A percentile compares a stretch with the other conserved stretches of the same genome.
These are phyloP conservation scores for Centropristis striata DNA, from an alignment of 2,113 vertebrate species.

Conservation along the genomic window DNA sequence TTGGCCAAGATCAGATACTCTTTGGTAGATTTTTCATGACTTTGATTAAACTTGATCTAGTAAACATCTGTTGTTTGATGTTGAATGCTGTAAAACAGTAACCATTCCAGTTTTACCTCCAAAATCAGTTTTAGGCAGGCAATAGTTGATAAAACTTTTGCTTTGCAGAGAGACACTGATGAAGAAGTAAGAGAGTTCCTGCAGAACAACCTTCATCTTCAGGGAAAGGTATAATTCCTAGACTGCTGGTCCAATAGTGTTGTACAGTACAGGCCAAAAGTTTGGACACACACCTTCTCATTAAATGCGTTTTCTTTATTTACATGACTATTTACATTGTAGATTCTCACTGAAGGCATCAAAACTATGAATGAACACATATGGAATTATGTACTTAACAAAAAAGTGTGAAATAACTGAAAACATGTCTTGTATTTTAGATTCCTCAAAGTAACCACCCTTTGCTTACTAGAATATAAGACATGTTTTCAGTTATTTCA, in stretches of 20 bases:
- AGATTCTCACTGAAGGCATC: no score
- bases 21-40: constrained; percentile 84
- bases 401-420: no score
- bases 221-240: constrained; percentile 90
- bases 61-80: background rate
- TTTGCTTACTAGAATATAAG: no score
- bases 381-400: no score
- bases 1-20: constrained; percentile 94
- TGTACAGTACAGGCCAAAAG: no score
- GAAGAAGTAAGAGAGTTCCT: constrained; percentile 96
- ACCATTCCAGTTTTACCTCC: background rate
- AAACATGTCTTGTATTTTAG: no score
- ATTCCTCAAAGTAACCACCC: no score
- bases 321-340: no score
- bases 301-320: no score
- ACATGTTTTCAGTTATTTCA: no score
- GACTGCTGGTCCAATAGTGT: background rate
- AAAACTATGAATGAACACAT: no score
- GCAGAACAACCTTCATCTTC: constrained; percentile 93
- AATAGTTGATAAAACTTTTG: constrained; percentile 19
- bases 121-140: background rate
- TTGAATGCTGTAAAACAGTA: background rate
- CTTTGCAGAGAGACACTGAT: constrained; percentile 93
- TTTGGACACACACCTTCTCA: no score
- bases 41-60: background rate